Evolutionary conservation across 2,797 vertebrate genomes (phyloP).

Genomic region (Crax fasciolata): DNA sequence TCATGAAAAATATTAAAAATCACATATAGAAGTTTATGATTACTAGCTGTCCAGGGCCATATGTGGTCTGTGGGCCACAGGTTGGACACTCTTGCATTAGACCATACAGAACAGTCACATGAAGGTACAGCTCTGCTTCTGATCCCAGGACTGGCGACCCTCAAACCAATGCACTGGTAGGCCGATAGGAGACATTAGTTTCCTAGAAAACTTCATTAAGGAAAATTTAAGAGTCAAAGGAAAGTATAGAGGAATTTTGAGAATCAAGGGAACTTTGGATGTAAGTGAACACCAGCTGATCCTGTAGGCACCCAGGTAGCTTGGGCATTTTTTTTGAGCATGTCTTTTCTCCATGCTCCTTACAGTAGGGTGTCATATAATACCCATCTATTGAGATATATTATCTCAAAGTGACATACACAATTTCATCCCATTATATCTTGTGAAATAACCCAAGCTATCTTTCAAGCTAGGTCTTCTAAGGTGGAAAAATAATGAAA

Average conservation of each 20-base stretch:
- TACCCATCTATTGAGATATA: background rate
- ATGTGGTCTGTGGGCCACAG: no score
- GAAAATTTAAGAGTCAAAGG: background rate
- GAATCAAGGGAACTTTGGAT: background rate
- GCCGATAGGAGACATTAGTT: background rate
- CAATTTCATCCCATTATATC: background rate
- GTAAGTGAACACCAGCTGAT: background rate
- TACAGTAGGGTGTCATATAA: background rate
- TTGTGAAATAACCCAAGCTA: background rate
- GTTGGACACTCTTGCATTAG: background rate
- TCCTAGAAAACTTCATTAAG: background rate
- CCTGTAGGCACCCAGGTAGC: background rate
- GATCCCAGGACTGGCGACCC: rapidly evolving
- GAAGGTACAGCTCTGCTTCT: background rate
- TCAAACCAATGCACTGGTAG: background rate
- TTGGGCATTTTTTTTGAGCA: background rate
- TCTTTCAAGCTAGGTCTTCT: background rate
- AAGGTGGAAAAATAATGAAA: constrained; percentile 37
- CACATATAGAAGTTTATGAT: no score
- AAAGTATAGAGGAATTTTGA: background rate
- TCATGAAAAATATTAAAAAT: no score
- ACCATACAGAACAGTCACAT: background rate
- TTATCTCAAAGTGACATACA: background rate
- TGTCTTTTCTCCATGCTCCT: background rate
- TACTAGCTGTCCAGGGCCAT: no score